Conservation (phyloP, 2,888 invertebrate species). For the Tipula helvola region DNA sequence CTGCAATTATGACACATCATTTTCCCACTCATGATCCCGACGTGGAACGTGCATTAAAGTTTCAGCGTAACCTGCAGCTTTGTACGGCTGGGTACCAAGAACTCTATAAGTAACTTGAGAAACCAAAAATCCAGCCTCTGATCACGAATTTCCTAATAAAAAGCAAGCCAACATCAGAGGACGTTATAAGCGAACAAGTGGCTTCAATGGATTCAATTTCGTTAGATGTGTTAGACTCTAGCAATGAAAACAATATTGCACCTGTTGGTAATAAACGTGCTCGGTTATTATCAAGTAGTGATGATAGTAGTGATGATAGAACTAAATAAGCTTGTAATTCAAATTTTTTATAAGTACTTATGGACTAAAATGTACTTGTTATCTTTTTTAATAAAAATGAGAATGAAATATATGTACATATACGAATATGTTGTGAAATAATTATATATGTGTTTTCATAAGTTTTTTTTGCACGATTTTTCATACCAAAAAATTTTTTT, state of each 20-base stretch:
- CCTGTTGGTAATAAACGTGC: too few species aligned
- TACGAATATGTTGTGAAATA: not conserved
- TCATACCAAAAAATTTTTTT: too few species aligned
- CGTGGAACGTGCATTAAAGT: too few species aligned
- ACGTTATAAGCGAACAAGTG: constrained; percentile 6
- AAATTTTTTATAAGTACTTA: too few species aligned
- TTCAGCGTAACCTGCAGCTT: too few species aligned
- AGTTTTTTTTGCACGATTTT: too few species aligned
- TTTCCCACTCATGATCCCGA: too few species aligned
- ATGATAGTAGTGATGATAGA: not conserved
- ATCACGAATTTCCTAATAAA: constrained; percentile 8
- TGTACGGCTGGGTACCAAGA: too few species aligned
- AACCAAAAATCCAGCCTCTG: constrained; percentile 11
- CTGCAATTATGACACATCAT: too few species aligned
- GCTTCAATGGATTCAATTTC: constrained; percentile 9
- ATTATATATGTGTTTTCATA: not conserved
- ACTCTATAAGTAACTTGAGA: too few species aligned
- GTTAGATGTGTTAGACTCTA: constrained; percentile 9
- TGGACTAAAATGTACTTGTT: not conserved
- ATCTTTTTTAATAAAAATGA: not conserved
- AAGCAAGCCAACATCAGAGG: constrained; percentile 10
- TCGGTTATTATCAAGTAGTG: too few species aligned
- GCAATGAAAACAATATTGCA: not conserved
- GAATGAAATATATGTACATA: too few species aligned
- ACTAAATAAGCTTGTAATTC: constrained; percentile 11